phyloP scores from a whole-genome alignment of 2,888 invertebrate species.

The Caenorhabditis doughertyi region DNA sequence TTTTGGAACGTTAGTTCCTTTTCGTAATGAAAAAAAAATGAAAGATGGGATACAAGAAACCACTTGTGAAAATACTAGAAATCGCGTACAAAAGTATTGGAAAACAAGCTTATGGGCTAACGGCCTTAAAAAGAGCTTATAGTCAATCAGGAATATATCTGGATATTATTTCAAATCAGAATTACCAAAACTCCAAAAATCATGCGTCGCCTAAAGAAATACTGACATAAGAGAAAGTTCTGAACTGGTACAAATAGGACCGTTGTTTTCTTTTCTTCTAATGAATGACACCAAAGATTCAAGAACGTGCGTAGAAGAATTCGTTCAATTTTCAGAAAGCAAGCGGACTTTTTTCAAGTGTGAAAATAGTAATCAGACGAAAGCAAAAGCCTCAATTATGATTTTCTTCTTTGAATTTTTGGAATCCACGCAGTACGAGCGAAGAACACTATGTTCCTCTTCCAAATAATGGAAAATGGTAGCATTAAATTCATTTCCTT shows the following conservation, averaged over 20 bases:
- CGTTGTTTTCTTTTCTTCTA: not conserved
- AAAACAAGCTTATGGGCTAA: constrained; percentile 43
- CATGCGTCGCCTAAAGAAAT: too few species aligned
- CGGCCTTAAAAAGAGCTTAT: constrained; percentile 26
- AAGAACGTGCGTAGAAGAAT: not conserved
- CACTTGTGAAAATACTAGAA: constrained; percentile 24
- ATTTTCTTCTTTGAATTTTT: not conserved
- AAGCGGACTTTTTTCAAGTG: not conserved
- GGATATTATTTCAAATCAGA: not conserved
- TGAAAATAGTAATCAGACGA: constrained; percentile 21
- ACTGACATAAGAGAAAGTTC: too few species aligned
- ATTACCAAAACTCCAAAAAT: constrained; percentile 22
- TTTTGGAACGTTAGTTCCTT: constrained; percentile 10
- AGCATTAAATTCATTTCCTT: too few species aligned
- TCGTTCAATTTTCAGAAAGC: constrained; percentile 14
- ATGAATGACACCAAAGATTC: constrained; percentile 20
- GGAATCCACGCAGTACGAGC: constrained; percentile 2
- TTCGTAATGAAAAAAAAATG: not conserved
- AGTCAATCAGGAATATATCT: constrained; percentile 29
- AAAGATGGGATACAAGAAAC: not conserved
- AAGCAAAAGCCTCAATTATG: constrained; percentile 19
- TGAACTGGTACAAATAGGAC: not conserved
- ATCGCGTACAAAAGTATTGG: not conserved
- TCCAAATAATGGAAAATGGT: too few species aligned
- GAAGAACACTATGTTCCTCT: not conserved